Base-by-base conservation (phyloP, 2,797 vertebrate species). In the Otus scops region DNA sequence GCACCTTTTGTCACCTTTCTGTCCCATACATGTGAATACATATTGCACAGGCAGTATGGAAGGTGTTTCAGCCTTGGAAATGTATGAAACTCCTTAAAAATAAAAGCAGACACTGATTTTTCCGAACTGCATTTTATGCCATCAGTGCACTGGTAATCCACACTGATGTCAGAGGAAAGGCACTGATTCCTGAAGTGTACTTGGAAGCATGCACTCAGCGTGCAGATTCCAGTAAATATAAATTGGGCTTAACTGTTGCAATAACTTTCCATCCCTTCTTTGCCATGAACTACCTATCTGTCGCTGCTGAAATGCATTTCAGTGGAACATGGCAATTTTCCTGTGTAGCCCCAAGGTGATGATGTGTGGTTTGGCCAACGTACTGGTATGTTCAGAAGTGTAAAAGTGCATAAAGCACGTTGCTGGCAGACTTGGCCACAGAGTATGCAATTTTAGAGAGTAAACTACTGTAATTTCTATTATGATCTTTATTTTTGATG, bases 361-460 rank as follows among this genome's bases (percentile, higher is more conserved):
- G 93, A 94, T 89, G 88, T 88, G 95, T 95, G 94, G 78, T 64
- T 97, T 97, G 96, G 96, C 93, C 84, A 11, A 14, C 0, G 10
- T 9, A 4, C 53, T 24, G 60, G 4, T 60, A 13, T 74, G 43
- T 89, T 85, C 92, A 76, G 63, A 22, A 39, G 85, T 2, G 3
- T 8, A 65, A 77, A 94, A 95, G 93, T 88, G 93, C 47, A 81
- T 96, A 20, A 64, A 95, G 94, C 96, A 95, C 95, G 90, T 97
- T 94, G 94, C 78, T 97, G 93, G 95, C 95, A 82, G 77, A 59
- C 74, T 79, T 64, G 77, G 68, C 75, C 14, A 10, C 19, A 57
- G 77, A 78, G 16, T 59, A 48, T 83, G 86, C 78, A 34, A 22
- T 92, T 94, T 64, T 6, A 87, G 82, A 88, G 93, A 71, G 57